Conservation (phyloP, 2,113 vertebrate genomes). For the Onychostoma macrolepis region DNA sequence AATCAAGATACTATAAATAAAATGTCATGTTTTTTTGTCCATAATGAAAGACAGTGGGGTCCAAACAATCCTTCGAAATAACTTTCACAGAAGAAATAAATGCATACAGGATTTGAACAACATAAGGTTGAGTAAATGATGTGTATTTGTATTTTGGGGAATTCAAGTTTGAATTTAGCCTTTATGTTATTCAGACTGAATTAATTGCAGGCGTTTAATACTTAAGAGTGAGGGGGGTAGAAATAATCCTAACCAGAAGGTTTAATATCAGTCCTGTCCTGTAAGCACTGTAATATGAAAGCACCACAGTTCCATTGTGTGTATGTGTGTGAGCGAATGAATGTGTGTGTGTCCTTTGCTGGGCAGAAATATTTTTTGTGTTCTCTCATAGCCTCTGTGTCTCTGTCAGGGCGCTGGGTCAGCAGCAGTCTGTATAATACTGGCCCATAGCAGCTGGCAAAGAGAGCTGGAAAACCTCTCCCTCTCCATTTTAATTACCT, state of each 20-base stretch:
- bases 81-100: not conserved
- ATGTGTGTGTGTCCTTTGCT: not conserved
- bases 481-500: slow-evolving; percentile 70
- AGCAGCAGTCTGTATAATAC: not conserved
- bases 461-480: slow-evolving; percentile 19
- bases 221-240: not conserved
- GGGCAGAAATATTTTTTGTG: slow-evolving; percentile 1
- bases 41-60: not conserved
- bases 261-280: not conserved
- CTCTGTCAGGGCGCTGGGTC: slow-evolving; percentile 15
- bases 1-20: no score
- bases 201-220: not conserved
- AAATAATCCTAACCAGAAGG: not conserved
- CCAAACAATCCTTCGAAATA: not conserved
- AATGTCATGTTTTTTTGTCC: no score
- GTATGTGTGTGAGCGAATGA: not conserved
- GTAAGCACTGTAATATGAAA: not conserved
- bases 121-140: not conserved
- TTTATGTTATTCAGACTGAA: not conserved
- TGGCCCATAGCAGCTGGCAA: slow-evolving; percentile 43
- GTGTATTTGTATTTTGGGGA: not conserved
- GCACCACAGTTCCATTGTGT: not conserved
- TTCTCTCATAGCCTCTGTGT: slow-evolving; percentile 16
- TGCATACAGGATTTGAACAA: not conserved
- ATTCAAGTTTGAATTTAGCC: not conserved